Evolutionary conservation across 2,113 vertebrate species (phyloP).

Genomic region (Laticauda colubrina): DNA sequence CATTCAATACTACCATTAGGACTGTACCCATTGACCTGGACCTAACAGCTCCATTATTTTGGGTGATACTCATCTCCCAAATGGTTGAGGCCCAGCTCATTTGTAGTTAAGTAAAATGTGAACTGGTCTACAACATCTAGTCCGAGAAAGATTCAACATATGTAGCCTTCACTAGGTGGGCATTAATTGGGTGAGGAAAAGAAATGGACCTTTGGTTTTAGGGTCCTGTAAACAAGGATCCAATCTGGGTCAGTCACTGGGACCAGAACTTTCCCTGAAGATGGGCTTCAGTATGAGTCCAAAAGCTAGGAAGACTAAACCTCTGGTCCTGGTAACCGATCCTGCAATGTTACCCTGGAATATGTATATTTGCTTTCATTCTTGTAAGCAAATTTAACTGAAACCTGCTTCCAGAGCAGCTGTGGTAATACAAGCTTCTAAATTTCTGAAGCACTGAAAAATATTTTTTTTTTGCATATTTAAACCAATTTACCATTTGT

Average conservation of each 20-base stretch:
- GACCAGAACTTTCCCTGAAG: background rate
- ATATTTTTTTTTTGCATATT: background rate
- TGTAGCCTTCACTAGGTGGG: background rate
- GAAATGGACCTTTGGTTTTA: background rate
- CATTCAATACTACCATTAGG: background rate
- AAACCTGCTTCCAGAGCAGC: background rate
- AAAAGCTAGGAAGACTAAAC: too few species aligned
- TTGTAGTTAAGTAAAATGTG: background rate
- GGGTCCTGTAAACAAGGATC: background rate
- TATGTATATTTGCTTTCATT: background rate
- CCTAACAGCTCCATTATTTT: background rate
- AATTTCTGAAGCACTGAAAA: background rate
- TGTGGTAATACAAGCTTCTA: background rate
- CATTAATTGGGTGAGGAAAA: background rate
- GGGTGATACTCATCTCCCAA: background rate
- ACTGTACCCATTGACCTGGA: background rate
- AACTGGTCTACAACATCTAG: background rate
- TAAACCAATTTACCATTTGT: background rate
- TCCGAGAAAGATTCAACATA: too few species aligned
- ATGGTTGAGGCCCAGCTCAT: background rate
- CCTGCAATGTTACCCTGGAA: background rate
- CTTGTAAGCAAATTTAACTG: background rate
- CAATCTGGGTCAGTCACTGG: background rate
- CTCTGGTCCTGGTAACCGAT: background rate
- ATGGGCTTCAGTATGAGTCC: background rate